Evolutionary conservation across 1,140 invertebrate genomes (phyloP).

Genomic region (Meteorus sp.): DNA sequence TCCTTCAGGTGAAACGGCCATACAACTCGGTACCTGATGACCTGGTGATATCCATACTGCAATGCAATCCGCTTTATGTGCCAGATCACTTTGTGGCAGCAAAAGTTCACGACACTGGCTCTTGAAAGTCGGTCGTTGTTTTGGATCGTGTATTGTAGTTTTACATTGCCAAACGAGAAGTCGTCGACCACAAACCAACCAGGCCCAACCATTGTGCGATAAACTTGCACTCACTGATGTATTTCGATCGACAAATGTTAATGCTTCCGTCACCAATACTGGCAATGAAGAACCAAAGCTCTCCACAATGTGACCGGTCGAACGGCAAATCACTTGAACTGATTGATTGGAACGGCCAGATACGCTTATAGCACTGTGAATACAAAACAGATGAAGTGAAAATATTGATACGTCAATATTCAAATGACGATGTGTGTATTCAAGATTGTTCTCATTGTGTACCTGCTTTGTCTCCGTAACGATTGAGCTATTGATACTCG

Average conservation of each 20-base stretch:
- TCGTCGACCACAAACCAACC: slow-evolving; percentile 84
- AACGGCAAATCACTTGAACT: slow-evolving; percentile 71
- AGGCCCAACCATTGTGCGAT: slow-evolving; percentile 73
- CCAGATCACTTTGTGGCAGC: slow-evolving; percentile 87
- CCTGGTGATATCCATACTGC: slow-evolving; percentile 73
- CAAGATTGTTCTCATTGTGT: background rate
- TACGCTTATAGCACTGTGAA: slow-evolving; percentile 59
- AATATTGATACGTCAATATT: background rate
- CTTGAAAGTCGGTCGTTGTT: slow-evolving; percentile 52
- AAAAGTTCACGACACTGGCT: slow-evolving; percentile 79
- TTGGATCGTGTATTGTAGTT: slow-evolving; percentile 48
- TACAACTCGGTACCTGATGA: slow-evolving; percentile 78
- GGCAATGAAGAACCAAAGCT: slow-evolving; percentile 79
- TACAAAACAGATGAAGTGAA: background rate
- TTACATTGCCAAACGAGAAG: slow-evolving; percentile 87
- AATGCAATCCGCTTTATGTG: slow-evolving; percentile 87
- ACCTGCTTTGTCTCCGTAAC: background rate
- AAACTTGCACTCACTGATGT: slow-evolving; percentile 67
- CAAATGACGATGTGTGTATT: background rate
- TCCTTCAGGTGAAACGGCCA: slow-evolving; percentile 94
- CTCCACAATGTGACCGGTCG: slow-evolving; percentile 70
- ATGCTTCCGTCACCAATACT: slow-evolving; percentile 83
- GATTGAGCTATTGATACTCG: background rate
- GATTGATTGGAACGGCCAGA: slow-evolving; percentile 67
- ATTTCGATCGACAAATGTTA: slow-evolving; percentile 73